Conservation (phyloP, 2,888 invertebrate species). For the Acanthococcus lagerstroemiae region DNA sequence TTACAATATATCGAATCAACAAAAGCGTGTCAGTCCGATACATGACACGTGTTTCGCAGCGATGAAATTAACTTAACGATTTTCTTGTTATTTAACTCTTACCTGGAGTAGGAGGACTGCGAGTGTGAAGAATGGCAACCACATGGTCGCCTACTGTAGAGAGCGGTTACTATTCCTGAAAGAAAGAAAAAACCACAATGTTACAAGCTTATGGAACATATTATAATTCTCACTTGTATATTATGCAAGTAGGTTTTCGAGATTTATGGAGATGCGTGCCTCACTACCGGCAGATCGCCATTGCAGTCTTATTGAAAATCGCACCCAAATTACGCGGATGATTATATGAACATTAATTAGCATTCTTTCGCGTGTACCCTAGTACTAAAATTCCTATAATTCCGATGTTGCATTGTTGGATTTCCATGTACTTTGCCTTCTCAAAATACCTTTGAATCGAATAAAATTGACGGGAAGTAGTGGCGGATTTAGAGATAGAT, state of each 20-base stretch:
- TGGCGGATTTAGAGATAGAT: no score
- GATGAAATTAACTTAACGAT: no score
- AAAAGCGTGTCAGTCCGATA: no score
- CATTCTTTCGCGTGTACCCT: neutral
- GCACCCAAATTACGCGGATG: neutral
- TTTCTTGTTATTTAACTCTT: no score
- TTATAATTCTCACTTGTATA: neutral
- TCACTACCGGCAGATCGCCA: neutral
- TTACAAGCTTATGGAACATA: neutral
- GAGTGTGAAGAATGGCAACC: slow-evolving; percentile 19
- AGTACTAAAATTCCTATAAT: neutral
- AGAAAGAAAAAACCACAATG: neutral
- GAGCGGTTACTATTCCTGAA: slow-evolving; percentile 20
- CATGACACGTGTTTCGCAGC: no score
- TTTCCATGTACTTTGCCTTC: no score
- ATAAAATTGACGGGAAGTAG: no score
- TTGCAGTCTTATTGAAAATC: neutral
- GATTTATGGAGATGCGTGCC: neutral
- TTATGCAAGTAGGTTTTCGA: no score
- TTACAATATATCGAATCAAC: no score
- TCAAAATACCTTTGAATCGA: no score
- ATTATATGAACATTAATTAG: neutral
- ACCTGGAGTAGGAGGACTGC: slow-evolving; percentile 23
- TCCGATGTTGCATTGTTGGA: neutral
- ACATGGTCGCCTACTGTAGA: slow-evolving; percentile 22